Base-by-base conservation (phyloP, 2,888 invertebrate genomes). In the Hypomecis punctinalis region DNA sequence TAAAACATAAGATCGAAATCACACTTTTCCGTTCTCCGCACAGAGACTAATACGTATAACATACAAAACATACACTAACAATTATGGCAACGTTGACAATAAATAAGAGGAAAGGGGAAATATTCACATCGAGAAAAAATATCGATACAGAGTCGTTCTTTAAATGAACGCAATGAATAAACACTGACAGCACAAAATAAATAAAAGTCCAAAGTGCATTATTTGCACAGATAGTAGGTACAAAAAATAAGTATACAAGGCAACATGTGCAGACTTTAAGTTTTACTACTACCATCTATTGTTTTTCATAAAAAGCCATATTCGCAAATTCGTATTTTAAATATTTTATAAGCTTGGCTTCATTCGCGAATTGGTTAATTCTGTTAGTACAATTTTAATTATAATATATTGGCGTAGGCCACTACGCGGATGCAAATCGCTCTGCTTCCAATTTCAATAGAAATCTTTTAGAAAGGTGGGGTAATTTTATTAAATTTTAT, bases 71-170 rank as follows among this genome's bases (percentile, higher is more conserved):
- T 90, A 91, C 90, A 87, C 91, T 92, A 92, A 92, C 86, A 92
- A 89, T 90, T 93, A 93, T 93, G 93, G 93, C 93, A 93, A 93
- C 93, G 83, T 91, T 89, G 91, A 91, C 86, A 92, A 92, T 93
- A 93, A 93, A 93, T 93, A 92, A 90, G 84, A 82, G 74, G 77
- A 83, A 61, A 83, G 76, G 76, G 78, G 76, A 79, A 82, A 85
- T 89, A 90, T 90, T 88, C 90, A 90, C 90, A 90, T 83, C 80
- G 81, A 85, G 79, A 83, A 77, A 78, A 81, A 81, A 81, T 51
- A 45, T 49, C 49, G 9, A 55, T 49, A 60, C 59, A 45, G 53
- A 70, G 75, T 74, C 69, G 73, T 72, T 74, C 72, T 52, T 23
- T 69, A 70, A 72, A 68, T 71, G 75, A 72, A 79, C 74, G 71